These are phyloP conservation scores for Hypomesus transpacificus DNA, from an alignment of 2,113 vertebrate genomes.

Conservation along the genomic window DNA sequence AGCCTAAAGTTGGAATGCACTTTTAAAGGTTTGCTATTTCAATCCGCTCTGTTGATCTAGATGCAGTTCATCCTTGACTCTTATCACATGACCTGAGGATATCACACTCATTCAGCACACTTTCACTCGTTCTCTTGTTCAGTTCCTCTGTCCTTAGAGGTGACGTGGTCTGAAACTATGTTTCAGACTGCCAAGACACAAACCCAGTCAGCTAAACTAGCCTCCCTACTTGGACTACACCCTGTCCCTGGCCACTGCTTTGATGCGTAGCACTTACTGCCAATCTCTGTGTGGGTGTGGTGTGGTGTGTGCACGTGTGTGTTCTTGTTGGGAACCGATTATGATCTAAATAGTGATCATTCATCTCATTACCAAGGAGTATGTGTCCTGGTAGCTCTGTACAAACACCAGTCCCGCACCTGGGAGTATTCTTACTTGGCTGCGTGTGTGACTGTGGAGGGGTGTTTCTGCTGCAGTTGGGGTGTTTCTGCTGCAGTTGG, in stretches of 20 bases:
- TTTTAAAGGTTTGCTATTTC: conserved; percentile 19
- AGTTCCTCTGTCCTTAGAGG: too few relatives aligned
- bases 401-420: too few relatives aligned
- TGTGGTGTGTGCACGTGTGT: not conserved
- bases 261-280: conserved; percentile 29
- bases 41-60: conserved; percentile 16
- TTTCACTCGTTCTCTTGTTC: too few relatives aligned
- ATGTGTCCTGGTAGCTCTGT: too few relatives aligned
- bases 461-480: too few relatives aligned
- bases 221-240: conserved; percentile 3
- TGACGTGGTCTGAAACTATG: too few relatives aligned
- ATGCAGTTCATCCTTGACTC: conserved; percentile 3
- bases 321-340: not conserved
- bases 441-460: too few relatives aligned
- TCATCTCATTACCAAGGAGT: too few relatives aligned
- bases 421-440: too few relatives aligned
- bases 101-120: not conserved
- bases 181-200: conserved; percentile 3
- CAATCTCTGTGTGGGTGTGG: conserved; percentile 15
- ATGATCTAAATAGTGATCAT: too few relatives aligned
- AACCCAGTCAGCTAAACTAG: conserved; percentile 11
- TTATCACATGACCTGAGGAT: conserved; percentile 2
- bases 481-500: too few relatives aligned
- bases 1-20: not conserved
- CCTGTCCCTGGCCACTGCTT: conserved; percentile 4